Evolutionary conservation across 2,113 vertebrate genomes (phyloP).

Genomic region (Emydura subglobosa): DNA sequence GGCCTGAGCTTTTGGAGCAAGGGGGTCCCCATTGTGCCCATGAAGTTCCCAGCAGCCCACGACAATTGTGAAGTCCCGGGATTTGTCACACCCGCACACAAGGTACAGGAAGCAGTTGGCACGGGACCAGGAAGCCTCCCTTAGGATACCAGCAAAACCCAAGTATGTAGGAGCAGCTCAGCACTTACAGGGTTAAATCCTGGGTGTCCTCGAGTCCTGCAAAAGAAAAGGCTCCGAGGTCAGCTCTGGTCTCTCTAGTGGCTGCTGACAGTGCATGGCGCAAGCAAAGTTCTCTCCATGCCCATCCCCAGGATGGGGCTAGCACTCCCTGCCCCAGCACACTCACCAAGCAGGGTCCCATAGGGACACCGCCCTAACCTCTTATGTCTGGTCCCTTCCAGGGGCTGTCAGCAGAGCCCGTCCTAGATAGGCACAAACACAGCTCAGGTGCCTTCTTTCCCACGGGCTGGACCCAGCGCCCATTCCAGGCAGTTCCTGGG

Average conservation of each 20-base stretch:
- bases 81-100: neutral
- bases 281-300: too few species aligned
- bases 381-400: neutral
- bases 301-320: too few species aligned
- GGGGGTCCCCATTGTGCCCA: neutral
- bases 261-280: too few species aligned
- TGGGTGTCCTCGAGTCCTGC: conserved; percentile 72
- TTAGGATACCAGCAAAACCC: neutral
- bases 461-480: neutral
- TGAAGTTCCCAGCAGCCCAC: neutral
- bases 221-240: conserved; percentile 43
- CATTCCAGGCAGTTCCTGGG: neutral
- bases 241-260: neutral
- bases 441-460: neutral
- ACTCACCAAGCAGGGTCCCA: neutral
- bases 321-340: neutral
- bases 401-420: neutral
- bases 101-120: neutral
- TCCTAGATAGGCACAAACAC: neutral
- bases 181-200: conserved; percentile 78
- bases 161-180: neutral
- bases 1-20: neutral
- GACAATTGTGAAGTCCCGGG: neutral
- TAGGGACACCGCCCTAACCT: neutral
- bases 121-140: neutral